Percentiles rank a stretch among this genome's conserved stretches.
phyloP scores from a whole-genome alignment of 2,797 vertebrate genomes.

The Phataginus tricuspis region DNA sequence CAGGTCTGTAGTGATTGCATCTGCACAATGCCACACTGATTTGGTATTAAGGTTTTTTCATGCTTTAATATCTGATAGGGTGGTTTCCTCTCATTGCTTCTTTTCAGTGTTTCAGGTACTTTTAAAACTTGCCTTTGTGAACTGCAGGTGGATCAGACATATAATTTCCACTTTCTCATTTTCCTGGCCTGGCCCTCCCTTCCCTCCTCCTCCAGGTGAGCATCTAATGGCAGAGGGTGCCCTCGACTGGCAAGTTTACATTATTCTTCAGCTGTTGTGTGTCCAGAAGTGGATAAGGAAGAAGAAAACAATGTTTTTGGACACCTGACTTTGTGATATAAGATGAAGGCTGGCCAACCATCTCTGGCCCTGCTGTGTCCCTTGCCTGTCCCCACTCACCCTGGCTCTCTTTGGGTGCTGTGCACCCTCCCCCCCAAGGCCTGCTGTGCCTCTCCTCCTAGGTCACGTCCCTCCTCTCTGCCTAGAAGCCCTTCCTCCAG shows the following conservation, averaged over 20 bases:
- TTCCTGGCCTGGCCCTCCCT: background rate
- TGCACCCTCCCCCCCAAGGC: rapidly evolving
- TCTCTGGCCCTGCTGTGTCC: background rate
- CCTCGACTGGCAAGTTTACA: background rate
- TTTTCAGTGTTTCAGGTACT: background rate
- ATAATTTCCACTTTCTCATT: background rate
- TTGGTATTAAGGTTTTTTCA: background rate
- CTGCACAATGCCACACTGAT: background rate
- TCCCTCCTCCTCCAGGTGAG: background rate
- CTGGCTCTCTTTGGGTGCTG: background rate
- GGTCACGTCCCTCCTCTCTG: background rate
- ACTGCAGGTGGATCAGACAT: background rate
- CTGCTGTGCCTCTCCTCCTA: background rate
- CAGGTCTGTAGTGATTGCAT: background rate
- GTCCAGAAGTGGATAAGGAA: background rate
- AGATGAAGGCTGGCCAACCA: background rate
- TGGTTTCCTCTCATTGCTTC: background rate
- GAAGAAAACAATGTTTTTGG: background rate
- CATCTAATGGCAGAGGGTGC: background rate
- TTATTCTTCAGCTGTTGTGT: background rate
- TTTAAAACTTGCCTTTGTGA: background rate
- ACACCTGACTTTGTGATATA: too few species aligned
- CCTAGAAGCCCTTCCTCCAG: background rate
- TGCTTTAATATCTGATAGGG: background rate
- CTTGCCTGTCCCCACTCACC: too few species aligned